Conservation (phyloP, 2,888 invertebrate genomes). For the Drosophila meridiana region DNA sequence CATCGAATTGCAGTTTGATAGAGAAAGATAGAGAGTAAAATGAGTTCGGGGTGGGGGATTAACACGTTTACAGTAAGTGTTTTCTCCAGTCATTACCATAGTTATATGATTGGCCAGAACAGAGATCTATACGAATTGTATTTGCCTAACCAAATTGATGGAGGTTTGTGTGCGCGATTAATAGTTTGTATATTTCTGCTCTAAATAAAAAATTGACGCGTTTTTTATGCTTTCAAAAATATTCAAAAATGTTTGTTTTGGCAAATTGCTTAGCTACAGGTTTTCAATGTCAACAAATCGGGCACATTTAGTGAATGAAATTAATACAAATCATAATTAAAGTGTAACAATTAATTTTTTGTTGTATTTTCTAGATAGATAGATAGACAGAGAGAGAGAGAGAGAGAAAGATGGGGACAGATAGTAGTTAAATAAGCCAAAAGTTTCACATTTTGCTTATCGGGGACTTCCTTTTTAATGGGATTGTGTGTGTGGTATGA, state of each 20-base stretch:
- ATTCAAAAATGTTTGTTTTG: constrained; percentile 63
- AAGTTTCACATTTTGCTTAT: constrained; percentile 27
- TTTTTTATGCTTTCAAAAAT: constrained; percentile 59
- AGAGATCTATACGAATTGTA: constrained; percentile 61
- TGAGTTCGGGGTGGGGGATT: constrained; percentile 42
- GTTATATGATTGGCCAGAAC: constrained; percentile 76
- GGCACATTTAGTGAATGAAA: constrained; percentile 68
- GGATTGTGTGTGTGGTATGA: constrained; percentile 22
- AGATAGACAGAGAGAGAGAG: constrained; percentile 35
- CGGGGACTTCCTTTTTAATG: constrained; percentile 3
- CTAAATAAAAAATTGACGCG: constrained; percentile 61
- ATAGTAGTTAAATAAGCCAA: constrained; percentile 20
- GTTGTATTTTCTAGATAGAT: constrained; percentile 73
- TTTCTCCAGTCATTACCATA: constrained; percentile 85
- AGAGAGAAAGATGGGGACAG: constrained; percentile 19
- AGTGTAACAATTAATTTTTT: constrained; percentile 76
- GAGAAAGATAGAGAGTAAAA: constrained; percentile 47
- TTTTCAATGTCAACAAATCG: constrained; percentile 78
- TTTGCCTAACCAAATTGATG: constrained; percentile 58
- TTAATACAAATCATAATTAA: constrained; percentile 39
- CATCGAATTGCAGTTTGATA: constrained; percentile 59
- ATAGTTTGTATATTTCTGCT: constrained; percentile 42
- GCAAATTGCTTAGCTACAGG: constrained; percentile 85
- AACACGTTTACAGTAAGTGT: constrained; percentile 54
- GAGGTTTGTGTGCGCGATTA: constrained; percentile 56